Percentiles rank a stretch among this genome's conserved stretches.
phyloP scores from a whole-genome alignment of 2,888 invertebrate species.

The Metallyticus violacea region DNA sequence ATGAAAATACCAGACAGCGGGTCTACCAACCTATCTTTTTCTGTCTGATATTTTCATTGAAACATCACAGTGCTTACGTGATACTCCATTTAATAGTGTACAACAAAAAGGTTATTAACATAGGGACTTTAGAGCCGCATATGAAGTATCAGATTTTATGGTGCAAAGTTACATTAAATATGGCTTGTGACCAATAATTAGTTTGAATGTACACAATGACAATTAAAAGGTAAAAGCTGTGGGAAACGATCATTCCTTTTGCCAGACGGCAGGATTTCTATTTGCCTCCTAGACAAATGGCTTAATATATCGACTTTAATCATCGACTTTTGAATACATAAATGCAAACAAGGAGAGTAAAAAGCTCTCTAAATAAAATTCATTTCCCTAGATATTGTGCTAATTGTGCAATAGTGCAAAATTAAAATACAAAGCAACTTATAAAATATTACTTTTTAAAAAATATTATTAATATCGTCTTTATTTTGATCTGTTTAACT shows the following conservation, averaged over 20 bases:
- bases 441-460: no score
- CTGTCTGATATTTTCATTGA: neutral
- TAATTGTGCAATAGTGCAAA: no score
- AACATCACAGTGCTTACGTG: neutral
- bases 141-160: neutral
- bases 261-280: neutral
- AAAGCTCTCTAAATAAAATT: neutral
- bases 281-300: neutral
- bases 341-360: neutral
- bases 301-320: neutral
- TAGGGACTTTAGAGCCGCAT: neutral
- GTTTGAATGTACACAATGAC: neutral
- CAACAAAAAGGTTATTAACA: neutral
- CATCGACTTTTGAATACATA: neutral
- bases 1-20: neutral
- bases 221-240: neutral
- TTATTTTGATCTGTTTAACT: no score
- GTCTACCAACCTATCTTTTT: neutral
- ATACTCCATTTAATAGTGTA: neutral
- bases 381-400: neutral
- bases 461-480: no score
- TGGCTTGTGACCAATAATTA: no score
- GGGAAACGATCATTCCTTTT: neutral
- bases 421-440: neutral
- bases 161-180: neutral